Evolutionary conservation across 1,140 invertebrate species (phyloP).

Genomic region (Goniozus legneri): DNA sequence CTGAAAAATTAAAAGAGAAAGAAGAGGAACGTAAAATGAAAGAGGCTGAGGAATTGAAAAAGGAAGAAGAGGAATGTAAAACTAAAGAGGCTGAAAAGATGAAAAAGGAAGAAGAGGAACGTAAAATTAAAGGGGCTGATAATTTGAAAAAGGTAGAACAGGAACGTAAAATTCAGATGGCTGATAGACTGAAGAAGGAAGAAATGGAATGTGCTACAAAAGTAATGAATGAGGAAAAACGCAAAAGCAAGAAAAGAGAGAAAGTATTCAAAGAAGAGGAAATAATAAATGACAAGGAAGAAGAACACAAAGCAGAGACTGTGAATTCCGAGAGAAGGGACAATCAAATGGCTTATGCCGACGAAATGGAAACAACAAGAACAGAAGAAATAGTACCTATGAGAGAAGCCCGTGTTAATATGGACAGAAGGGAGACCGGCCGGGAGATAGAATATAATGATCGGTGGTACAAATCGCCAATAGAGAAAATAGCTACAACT

Average conservation of each 20-base stretch:
- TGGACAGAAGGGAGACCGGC: slow-evolving; percentile 12
- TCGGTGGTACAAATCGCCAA: background rate
- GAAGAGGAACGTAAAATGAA: background rate
- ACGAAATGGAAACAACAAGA: slow-evolving; percentile 15
- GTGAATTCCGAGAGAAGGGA: background rate
- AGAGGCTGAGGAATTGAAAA: background rate
- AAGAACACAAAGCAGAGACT: slow-evolving; percentile 11
- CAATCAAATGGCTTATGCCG: slow-evolving; percentile 10
- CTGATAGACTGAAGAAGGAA: slow-evolving; percentile 5
- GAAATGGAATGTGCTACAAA: slow-evolving; percentile 6
- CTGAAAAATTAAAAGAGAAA: slow-evolving; percentile 6
- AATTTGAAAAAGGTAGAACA: slow-evolving; percentile 14
- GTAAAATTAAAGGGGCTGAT: slow-evolving; percentile 6
- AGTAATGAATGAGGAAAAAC: slow-evolving; percentile 3
- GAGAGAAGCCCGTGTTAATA: slow-evolving; percentile 9
- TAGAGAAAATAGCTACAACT: background rate
- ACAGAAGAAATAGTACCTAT: slow-evolving; percentile 11
- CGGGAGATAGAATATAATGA: too few species aligned
- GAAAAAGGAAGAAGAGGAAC: slow-evolving; percentile 3
- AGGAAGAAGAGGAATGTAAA: background rate
- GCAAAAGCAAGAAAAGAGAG: slow-evolving; percentile 3
- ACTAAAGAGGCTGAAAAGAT: slow-evolving; percentile 6
- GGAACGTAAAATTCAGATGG: slow-evolving; percentile 3
- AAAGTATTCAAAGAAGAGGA: slow-evolving; percentile 11
- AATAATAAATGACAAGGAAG: slow-evolving; percentile 16